A percentile compares a stretch with the other conserved stretches of the same genome.
Conservation (phyloP, 2,113 vertebrate species). For the Ciconia boyciana region DNA sequence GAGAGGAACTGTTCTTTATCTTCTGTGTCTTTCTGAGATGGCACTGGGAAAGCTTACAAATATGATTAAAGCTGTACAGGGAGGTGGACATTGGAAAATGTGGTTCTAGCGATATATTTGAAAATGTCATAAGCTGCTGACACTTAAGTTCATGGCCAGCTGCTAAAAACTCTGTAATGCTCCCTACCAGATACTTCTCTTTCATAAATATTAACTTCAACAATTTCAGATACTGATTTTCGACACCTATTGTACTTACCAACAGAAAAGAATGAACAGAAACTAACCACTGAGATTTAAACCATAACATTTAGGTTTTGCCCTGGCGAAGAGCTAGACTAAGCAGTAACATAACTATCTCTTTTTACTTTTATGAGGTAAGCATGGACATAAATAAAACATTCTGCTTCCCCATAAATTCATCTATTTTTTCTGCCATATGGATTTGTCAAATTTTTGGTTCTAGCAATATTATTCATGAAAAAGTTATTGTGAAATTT, state of each 20-base stretch:
- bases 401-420: neutral
- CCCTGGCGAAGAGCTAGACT: neutral
- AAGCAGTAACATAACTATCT: neutral
- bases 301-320: neutral
- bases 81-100: neutral
- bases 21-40: neutral
- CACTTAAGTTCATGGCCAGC: neutral
- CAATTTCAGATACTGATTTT: neutral
- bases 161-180: neutral
- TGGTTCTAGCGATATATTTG: neutral
- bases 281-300: neutral
- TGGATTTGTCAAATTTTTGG: neutral
- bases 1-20: neutral
- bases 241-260: neutral
- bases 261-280: neutral
- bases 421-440: neutral
- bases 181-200: neutral
- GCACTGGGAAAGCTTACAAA: neutral
- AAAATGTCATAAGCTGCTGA: neutral
- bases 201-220: conserved; percentile 1
- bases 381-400: neutral
- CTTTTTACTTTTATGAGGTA: neutral
- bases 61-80: neutral
- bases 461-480: neutral
- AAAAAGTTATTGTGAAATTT: neutral